Conservation (phyloP, 2,888 invertebrate genomes). For the Drosophila eohydei region DNA sequence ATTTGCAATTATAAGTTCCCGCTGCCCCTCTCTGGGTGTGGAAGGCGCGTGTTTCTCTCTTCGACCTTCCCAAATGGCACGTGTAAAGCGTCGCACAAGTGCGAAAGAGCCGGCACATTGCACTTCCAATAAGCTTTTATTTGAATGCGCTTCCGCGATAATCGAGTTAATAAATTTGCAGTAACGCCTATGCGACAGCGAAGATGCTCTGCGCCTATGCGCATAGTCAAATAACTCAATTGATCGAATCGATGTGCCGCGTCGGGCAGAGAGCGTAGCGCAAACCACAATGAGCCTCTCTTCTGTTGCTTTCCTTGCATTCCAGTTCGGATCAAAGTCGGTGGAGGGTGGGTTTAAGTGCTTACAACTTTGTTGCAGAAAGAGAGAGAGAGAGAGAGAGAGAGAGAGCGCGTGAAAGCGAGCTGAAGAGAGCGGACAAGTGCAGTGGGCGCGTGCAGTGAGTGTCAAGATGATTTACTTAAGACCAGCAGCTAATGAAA, state of each 20-base stretch:
- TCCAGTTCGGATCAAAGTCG: slow-evolving; percentile 4
- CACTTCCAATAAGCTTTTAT: slow-evolving; percentile 61
- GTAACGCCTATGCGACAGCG: slow-evolving; percentile 22
- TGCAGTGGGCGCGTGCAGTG: slow-evolving; percentile 2
- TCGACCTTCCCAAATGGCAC: slow-evolving; percentile 56
- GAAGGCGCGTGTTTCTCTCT: slow-evolving; percentile 72
- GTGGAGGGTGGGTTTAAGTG: not conserved
- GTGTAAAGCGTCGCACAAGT: slow-evolving; percentile 50
- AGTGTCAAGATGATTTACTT: slow-evolving; percentile 41
- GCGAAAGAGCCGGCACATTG: slow-evolving; percentile 44
- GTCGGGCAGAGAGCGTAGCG: not conserved
- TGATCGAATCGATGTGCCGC: slow-evolving; percentile 8
- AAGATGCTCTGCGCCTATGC: slow-evolving; percentile 11
- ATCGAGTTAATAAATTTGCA: slow-evolving; percentile 75
- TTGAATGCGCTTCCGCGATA: slow-evolving; percentile 71
- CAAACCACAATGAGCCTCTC: slow-evolving; percentile 49
- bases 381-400: not conserved
- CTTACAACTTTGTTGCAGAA: slow-evolving; percentile 14
- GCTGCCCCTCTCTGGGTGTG: not conserved
- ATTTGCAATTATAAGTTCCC: slow-evolving; percentile 1
- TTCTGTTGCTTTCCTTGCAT: slow-evolving; percentile 45
- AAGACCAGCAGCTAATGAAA: slow-evolving; percentile 49
- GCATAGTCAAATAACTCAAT: not conserved
- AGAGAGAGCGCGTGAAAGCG: not conserved
- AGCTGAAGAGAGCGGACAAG: not conserved